A percentile compares a stretch with the other conserved stretches of the same genome.
These are phyloP conservation scores for Miniopterus natalensis DNA, from an alignment of 2,113 vertebrate genomes.

Conservation along the genomic window DNA sequence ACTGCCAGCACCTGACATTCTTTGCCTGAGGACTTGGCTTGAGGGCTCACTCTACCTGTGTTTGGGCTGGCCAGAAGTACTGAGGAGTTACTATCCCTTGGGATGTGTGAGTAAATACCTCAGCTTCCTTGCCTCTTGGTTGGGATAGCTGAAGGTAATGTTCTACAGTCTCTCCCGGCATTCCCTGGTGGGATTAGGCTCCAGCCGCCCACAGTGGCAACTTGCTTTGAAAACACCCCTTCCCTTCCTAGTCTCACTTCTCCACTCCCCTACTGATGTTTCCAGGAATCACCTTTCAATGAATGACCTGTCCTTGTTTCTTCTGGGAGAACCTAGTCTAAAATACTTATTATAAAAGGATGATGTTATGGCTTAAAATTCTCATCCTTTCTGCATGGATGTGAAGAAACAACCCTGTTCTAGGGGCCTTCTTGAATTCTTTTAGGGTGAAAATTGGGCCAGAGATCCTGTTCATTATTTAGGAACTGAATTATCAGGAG, in stretches of 20 bases:
- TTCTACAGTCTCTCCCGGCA: background rate
- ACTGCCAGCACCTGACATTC: background rate
- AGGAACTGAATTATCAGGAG: background rate
- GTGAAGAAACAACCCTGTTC: background rate
- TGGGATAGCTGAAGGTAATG: background rate
- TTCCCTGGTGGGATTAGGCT: background rate
- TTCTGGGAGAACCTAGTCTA: background rate
- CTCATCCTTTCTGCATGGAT: background rate
- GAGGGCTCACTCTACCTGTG: background rate
- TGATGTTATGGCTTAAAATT: background rate
- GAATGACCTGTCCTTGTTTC: background rate
- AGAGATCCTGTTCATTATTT: background rate
- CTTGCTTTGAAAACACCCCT: background rate
- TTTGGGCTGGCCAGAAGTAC: background rate
- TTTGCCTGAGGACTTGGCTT: background rate
- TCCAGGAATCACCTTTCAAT: background rate
- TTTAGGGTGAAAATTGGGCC: background rate
- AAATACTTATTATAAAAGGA: background rate
- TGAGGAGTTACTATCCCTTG: background rate
- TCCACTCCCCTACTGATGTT: background rate
- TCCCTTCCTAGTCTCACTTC: background rate
- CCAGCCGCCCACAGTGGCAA: background rate
- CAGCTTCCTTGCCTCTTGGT: background rate
- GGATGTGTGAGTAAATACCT: background rate
- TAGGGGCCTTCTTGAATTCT: background rate